These are phyloP conservation scores for Parauchenoglanis punctatus DNA, from an alignment of 2,797 vertebrate species.

Conservation along the genomic window DNA sequence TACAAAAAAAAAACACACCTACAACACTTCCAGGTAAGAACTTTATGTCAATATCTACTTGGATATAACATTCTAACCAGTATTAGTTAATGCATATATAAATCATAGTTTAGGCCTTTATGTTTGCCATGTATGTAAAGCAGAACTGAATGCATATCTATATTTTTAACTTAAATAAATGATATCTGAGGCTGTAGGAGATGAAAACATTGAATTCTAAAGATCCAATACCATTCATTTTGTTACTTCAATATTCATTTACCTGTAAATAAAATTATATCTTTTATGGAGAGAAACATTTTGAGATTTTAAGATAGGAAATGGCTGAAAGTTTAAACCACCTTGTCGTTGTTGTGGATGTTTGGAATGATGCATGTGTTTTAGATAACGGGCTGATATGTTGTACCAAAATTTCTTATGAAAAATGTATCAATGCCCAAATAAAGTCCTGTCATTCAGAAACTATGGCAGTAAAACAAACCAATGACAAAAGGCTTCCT, in stretches of 20 bases:
- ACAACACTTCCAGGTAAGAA: not conserved
- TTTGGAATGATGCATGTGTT: not conserved
- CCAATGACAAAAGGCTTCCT: not conserved
- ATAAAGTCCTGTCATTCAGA: not conserved
- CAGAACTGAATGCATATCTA: not conserved
- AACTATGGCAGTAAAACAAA: not conserved
- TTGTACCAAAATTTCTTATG: not conserved
- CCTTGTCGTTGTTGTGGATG: not conserved
- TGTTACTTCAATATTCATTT: not conserved
- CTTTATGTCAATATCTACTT: not conserved
- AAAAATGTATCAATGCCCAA: not conserved
- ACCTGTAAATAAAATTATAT: not conserved
- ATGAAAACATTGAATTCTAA: not conserved
- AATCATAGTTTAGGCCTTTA: not conserved
- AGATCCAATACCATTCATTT: not conserved
- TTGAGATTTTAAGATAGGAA: not conserved
- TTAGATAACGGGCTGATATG: not conserved
- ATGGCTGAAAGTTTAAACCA: no score
- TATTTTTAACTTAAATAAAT: not conserved
- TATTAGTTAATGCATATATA: not conserved
- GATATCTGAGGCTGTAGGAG: not conserved
- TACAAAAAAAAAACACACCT: not conserved
- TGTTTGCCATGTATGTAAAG: not conserved
- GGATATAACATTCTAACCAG: not conserved
- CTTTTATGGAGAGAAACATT: not conserved